These are phyloP conservation scores for Neoaliturus tenellus DNA, from an alignment of 2,888 invertebrate genomes.

Conservation along the genomic window DNA sequence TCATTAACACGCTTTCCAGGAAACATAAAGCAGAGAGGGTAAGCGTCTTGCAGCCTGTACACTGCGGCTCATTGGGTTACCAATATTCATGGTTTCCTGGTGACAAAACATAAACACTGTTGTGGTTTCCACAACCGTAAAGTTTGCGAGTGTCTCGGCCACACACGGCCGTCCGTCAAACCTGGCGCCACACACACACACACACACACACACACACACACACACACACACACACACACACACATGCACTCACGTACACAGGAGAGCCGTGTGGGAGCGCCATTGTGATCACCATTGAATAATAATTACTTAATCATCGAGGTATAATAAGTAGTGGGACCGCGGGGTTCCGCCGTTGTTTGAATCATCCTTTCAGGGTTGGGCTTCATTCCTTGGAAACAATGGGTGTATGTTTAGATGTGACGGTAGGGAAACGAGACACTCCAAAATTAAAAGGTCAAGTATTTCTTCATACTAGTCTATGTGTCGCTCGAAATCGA, in stretches of 20 bases:
- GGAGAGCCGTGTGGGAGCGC: slow-evolving; percentile 21
- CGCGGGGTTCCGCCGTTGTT: not conserved
- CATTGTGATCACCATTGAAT: slow-evolving; percentile 15
- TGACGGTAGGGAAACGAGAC: no score
- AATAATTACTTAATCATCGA: slow-evolving; percentile 32
- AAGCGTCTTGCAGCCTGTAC: not conserved
- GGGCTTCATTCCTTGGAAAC: not conserved
- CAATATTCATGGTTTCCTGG: slow-evolving; percentile 32
- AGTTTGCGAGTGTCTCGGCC: not conserved
- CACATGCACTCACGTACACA: no score
- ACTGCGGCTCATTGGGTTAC: not conserved
- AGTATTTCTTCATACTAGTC: no score
- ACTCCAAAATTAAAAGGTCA: no score
- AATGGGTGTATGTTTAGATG: not conserved
- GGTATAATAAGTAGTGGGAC: slow-evolving; percentile 1
- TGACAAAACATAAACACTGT: not conserved
- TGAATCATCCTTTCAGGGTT: not conserved
- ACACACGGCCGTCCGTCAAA: not conserved
- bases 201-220: not conserved
- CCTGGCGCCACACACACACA: not conserved
- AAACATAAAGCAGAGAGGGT: not conserved
- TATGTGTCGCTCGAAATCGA: no score
- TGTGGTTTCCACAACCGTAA: no score
- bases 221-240: not conserved
- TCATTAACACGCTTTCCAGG: slow-evolving; percentile 8